Percentiles rank a stretch among this genome's conserved stretches.
Conservation (phyloP, 1,140 invertebrate genomes). For the Drosophila funebris region DNA sequence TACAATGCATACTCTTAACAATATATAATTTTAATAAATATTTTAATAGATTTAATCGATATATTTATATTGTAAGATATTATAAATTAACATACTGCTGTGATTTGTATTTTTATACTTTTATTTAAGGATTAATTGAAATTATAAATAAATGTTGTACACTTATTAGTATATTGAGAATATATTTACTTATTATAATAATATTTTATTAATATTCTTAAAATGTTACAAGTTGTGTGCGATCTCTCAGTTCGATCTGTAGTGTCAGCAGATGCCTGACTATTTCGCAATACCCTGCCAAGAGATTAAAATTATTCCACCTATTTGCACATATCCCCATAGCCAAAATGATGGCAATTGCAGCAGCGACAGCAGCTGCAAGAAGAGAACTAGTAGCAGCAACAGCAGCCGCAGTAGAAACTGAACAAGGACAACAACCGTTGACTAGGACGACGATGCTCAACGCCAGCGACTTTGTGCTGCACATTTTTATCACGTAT, state of each 20-base stretch:
- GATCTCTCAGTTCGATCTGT: neutral
- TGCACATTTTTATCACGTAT: constrained; percentile 67
- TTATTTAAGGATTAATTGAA: no score
- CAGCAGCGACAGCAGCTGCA: neutral
- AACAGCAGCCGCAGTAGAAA: neutral
- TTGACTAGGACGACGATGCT: constrained; percentile 14
- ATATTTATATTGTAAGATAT: no score
- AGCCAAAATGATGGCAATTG: constrained; percentile 28
- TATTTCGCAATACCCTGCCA: neutral
- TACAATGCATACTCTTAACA: neutral
- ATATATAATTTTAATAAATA: no score
- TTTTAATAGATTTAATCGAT: no score
- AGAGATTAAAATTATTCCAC: neutral
- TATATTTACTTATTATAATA: no score
- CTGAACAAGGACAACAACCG: constrained; percentile 28
- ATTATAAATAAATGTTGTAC: no score
- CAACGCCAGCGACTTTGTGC: constrained; percentile 2
- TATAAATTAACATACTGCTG: no score
- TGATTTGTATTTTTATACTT: no score
- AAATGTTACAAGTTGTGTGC: no score
- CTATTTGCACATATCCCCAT: constrained; percentile 23
- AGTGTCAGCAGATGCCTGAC: neutral
- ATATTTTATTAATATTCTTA: no score
- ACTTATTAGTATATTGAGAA: no score
- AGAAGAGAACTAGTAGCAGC: neutral